A percentile compares a stretch with the other conserved stretches of the same genome.
Conservation (phyloP, 2,113 vertebrate species). For the Cygnus buccinator region DNA sequence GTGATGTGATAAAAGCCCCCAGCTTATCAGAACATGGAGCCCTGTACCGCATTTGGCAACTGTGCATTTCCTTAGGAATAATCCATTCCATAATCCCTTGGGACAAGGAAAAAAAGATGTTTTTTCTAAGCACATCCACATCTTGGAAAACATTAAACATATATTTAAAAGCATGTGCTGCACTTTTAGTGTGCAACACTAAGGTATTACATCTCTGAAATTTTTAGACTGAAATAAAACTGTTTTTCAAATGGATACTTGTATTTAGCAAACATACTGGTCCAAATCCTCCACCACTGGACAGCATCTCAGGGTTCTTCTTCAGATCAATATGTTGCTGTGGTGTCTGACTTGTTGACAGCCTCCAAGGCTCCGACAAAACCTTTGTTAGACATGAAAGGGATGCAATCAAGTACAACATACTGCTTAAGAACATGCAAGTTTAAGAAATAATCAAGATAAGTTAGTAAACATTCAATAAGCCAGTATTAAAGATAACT, state of each 20-base stretch:
- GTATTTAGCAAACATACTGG: slow-evolving; percentile 81
- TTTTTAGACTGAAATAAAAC: not conserved
- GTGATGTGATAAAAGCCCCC: not conserved
- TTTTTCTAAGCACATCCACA: not conserved
- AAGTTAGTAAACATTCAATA: not conserved
- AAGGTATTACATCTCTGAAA: not conserved
- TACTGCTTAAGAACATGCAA: not conserved
- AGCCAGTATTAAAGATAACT: not conserved
- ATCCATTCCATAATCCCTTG: not conserved
- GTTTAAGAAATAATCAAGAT: not conserved
- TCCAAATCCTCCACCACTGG: slow-evolving; percentile 93
- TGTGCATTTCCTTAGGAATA: not conserved
- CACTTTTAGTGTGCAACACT: not conserved
- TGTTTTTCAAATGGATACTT: not conserved
- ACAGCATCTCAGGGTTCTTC: slow-evolving; percentile 85
- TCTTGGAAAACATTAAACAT: not conserved
- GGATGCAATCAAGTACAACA: not conserved
- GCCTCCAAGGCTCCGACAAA: slow-evolving; percentile 93
- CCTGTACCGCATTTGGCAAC: not conserved
- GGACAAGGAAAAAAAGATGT: not conserved
- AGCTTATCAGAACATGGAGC: not conserved
- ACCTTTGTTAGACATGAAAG: slow-evolving; percentile 76
- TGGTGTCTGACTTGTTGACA: slow-evolving; percentile 97
- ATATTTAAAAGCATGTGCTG: not conserved
- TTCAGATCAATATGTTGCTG: slow-evolving; percentile 88